Base-by-base conservation (phyloP, 2,797 vertebrate genomes). In the Lithobates sylvaticus region DNA sequence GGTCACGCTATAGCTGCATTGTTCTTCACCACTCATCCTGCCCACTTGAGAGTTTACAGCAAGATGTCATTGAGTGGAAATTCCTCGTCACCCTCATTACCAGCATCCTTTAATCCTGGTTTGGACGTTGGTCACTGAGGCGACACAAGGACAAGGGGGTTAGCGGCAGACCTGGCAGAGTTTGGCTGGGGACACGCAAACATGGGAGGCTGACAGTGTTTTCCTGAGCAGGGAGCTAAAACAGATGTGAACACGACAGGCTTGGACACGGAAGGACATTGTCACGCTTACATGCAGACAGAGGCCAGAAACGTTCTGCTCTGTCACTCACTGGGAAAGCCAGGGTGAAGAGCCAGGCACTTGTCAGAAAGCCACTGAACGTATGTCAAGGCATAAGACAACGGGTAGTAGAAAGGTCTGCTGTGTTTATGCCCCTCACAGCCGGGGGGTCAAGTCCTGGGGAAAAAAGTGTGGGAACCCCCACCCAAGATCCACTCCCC, bases 51-150 rank as follows among this genome's bases (percentile, higher is more conserved):
- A 10, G 7, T 65, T 10, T 12, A 26, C 61, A 65, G 2, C 21
- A n/a, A 69, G 61, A 36, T 61, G 67, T 78, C 67, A 77, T 61
- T 34, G 3, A 73, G 27, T 79, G 85, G 85, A 86, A 86, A 82
- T 34, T 86, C 67, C 8, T 47, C 34, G 80, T 86, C 85, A 78
- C 27, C 10, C 36, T 76, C 27, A 13, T 54, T 69, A 54, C 32
- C 54, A 64, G 54, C 72, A 54, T 3, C 32, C 23, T n/a, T 10
- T 72, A 78, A 76, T 82, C 78, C 78, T 50, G 42, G 54, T 36
- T 54, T 72, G 83, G 58, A 32, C 18, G 13, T 34, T 42, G 67
- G 44, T 13, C 3, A 81, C 8, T 2, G 70, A 65, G 71, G 36
- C 10, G 76, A 80, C 54, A 44, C 58, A 23, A 42, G 70, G 54